Percentiles rank a stretch among this genome's conserved stretches.
Conservation (phyloP, 2,797 vertebrate genomes). For the Danio aesculapii region DNA sequence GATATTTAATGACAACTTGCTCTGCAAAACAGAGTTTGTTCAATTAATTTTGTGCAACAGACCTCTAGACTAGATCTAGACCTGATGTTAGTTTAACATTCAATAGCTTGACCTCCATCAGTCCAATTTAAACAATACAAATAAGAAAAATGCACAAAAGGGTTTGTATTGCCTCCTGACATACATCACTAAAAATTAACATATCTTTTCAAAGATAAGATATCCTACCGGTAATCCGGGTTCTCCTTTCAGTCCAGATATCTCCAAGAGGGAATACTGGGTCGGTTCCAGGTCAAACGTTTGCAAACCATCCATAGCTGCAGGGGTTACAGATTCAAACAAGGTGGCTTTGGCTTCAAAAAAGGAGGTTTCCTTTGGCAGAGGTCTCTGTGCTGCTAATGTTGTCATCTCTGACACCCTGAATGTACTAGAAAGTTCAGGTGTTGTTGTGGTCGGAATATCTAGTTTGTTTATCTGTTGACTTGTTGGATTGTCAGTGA, state of each 20-base stretch:
- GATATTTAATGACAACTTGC: too few relatives aligned
- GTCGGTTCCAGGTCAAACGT: conserved; percentile 88
- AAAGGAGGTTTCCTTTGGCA: conserved; percentile 66
- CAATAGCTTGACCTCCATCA: conserved; percentile 34
- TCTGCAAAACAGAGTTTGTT: too few relatives aligned
- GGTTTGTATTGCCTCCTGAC: not conserved
- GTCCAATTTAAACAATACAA: conserved; percentile 27
- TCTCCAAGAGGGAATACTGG: conserved; percentile 81
- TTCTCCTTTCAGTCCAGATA: conserved; percentile 91
- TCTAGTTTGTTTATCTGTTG: conserved; percentile 54
- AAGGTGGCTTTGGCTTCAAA: conserved; percentile 68
- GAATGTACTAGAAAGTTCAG: conserved; percentile 41
- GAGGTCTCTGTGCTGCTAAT: conserved; percentile 66
- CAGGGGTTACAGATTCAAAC: conserved; percentile 75
- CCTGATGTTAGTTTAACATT: conserved; percentile 63
- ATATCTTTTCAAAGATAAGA: conserved; percentile 1
- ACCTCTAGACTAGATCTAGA: conserved; percentile 62
- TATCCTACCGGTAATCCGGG: conserved; percentile 87
- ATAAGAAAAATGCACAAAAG: not conserved
- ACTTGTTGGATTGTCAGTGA: conserved; percentile 51
- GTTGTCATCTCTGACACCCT: conserved; percentile 45
- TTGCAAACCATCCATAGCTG: conserved; percentile 83
- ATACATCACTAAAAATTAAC: not conserved
- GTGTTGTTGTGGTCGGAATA: conserved; percentile 50
- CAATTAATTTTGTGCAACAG: too few relatives aligned